Evolutionary conservation across 2,888 invertebrate genomes (phyloP).

Genomic region (Vesta saturnalis): DNA sequence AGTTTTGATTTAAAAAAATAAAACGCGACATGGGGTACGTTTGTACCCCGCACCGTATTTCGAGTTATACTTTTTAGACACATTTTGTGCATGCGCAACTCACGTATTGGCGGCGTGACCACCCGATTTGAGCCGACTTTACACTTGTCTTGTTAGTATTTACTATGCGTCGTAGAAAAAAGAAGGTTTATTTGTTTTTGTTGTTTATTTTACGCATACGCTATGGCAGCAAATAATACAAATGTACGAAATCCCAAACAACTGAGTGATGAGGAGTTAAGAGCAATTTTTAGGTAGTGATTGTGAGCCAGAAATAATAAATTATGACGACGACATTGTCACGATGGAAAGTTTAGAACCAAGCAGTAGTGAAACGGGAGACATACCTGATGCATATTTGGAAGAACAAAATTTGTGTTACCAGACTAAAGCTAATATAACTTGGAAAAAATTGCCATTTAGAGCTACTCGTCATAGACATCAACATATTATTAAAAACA

Average conservation of each 20-base stretch:
- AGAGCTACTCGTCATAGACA: background rate
- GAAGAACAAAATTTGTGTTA: slow-evolving; percentile 10
- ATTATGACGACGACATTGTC: background rate
- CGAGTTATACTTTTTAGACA: background rate
- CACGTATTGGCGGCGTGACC: background rate
- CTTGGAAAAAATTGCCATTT: slow-evolving; percentile 10
- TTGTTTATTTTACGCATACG: background rate
- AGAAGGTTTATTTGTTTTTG: background rate
- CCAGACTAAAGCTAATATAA: background rate
- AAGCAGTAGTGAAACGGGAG: no score
- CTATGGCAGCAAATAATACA: background rate
- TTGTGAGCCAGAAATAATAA: background rate
- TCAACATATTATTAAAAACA: slow-evolving; percentile 1
- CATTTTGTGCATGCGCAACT: background rate
- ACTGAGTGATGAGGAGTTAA: background rate
- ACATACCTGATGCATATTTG: no score
- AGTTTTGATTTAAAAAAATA: background rate
- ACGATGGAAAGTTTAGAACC: background rate
- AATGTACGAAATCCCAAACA: background rate
- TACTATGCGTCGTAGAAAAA: background rate
- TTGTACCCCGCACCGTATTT: background rate
- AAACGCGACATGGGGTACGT: background rate
- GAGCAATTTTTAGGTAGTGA: background rate
- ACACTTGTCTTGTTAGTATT: background rate
- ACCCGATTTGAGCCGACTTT: background rate